These are phyloP conservation scores for Carduelis carduelis DNA, from an alignment of 2,797 vertebrate genomes.

Conservation along the genomic window DNA sequence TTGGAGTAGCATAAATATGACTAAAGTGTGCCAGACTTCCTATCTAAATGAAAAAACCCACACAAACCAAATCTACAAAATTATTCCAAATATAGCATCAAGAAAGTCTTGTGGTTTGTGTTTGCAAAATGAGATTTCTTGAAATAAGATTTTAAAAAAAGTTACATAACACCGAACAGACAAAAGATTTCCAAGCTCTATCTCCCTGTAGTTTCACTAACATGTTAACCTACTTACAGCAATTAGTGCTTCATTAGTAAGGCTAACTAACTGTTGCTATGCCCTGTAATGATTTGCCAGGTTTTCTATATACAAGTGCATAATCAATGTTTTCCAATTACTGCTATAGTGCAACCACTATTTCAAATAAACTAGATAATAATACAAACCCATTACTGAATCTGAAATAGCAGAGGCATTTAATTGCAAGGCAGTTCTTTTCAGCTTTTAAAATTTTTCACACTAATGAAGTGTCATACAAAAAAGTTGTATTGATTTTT, in stretches of 20 bases:
- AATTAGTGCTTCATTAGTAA: slow-evolving; percentile 99
- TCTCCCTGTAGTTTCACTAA: slow-evolving; percentile 97
- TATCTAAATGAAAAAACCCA: background rate
- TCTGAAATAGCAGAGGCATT: slow-evolving; percentile 97
- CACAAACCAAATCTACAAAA: slow-evolving; percentile 4
- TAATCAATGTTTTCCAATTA: slow-evolving; percentile 99
- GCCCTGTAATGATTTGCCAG: slow-evolving; percentile 99
- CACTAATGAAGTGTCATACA: slow-evolving; percentile 99
- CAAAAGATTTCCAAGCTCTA: slow-evolving; percentile 81
- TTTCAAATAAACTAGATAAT: slow-evolving; percentile 99
- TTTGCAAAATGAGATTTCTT: slow-evolving; percentile 33
- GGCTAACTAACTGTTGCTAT: slow-evolving; percentile 99
- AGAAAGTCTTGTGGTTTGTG: slow-evolving; percentile 28
- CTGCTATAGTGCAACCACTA: slow-evolving; percentile 98
- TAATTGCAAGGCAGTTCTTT: slow-evolving; percentile 99
- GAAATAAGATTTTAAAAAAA: slow-evolving; percentile 45
- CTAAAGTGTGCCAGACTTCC: slow-evolving; percentile 19
- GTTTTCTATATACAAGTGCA: slow-evolving; percentile 99
- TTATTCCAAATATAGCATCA: slow-evolving; percentile 15
- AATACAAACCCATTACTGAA: slow-evolving; percentile 99
- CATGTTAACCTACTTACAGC: slow-evolving; percentile 99
- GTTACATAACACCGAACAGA: slow-evolving; percentile 47
- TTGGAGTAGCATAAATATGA: slow-evolving; percentile 18
- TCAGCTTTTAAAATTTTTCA: slow-evolving; percentile 99
- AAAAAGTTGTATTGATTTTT: slow-evolving; percentile 99